Base-by-base conservation (phyloP, 2,888 invertebrate genomes). In the Lacanobia wlatinum region DNA sequence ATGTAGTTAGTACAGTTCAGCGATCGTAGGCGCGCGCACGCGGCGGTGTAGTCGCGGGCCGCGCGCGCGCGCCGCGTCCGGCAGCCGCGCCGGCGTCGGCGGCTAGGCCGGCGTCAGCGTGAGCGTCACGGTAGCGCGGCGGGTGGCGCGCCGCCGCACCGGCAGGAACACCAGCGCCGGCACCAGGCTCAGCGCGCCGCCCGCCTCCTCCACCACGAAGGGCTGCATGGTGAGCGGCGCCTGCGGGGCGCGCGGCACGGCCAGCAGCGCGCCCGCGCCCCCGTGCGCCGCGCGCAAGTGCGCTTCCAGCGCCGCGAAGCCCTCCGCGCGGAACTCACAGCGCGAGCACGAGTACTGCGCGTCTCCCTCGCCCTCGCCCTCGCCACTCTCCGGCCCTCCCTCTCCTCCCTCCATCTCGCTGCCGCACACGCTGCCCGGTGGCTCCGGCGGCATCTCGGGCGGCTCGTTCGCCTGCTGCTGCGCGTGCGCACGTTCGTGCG, bases 141-240 rank as follows among this genome's bases (percentile, higher is more conserved):
- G 97, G 91, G 98, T 98, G 90, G 99, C 97, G 94, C 98, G 97
- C 92, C 98, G 98, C 87, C 98, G 97, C 91, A 99, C 99, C 82
- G 99, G 99, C 96, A 99, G 97, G 96, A 98, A 99, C 94, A 99
- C 98, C 89, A 99, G 97, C 88, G 99, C 98, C 85, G 99, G 98
- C 90, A 98, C 97, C 94, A 99, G 98, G 92, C 97, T 97, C 87
- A 95, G 94, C 91, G 95, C 96, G 84, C 95, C 96, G 85, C 95
- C 94, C 88, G 96, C 93, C 87, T 96, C 96, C 93, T 98, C 98
- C 94, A 99, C 96, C 87, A 98, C 97, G 96, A 99, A 99, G 73
- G 99, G 98, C 96, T 99, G 99, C 99, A 99, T 99, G 85, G 98
- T 97, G 90, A 98, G 98, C 80, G 96, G 93, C 74, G 96, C 94